Conservation (phyloP, 2,113 vertebrate genomes). For the Poecile atricapillus region DNA sequence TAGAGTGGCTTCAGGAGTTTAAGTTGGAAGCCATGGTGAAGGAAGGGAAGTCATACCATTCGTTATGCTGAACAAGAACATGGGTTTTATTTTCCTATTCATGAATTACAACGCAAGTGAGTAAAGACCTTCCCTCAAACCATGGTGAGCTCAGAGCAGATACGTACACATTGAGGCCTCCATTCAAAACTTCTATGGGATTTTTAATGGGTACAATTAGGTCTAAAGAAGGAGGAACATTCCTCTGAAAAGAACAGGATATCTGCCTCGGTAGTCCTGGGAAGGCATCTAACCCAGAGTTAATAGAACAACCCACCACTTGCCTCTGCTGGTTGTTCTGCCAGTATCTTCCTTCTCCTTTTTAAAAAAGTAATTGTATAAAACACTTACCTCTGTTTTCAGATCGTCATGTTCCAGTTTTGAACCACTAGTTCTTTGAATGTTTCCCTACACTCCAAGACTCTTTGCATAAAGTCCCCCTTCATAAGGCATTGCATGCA, state of each 20-base stretch:
- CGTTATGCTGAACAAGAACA: neutral
- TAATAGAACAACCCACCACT: neutral
- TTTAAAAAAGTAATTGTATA: neutral
- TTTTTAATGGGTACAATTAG: neutral
- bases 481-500: accelerated
- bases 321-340: neutral
- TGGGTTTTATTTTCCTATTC: neutral
- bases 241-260: neutral
- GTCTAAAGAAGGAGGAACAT: neutral
- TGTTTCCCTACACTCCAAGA: neutral
- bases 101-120: neutral
- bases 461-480: neutral
- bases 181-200: neutral
- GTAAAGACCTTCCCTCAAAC: neutral
- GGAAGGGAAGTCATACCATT: neutral
- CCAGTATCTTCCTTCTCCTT: neutral
- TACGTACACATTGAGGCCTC: accelerated
- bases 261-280: neutral
- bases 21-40: neutral
- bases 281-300: neutral
- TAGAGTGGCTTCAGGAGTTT: neutral
- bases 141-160: neutral
- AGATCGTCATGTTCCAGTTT: neutral
- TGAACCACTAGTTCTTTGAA: neutral
- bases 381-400: neutral